A percentile compares a stretch with the other conserved stretches of the same genome.
phyloP scores from a whole-genome alignment of 2,797 vertebrate species.

The Pangasius djambal region DNA sequence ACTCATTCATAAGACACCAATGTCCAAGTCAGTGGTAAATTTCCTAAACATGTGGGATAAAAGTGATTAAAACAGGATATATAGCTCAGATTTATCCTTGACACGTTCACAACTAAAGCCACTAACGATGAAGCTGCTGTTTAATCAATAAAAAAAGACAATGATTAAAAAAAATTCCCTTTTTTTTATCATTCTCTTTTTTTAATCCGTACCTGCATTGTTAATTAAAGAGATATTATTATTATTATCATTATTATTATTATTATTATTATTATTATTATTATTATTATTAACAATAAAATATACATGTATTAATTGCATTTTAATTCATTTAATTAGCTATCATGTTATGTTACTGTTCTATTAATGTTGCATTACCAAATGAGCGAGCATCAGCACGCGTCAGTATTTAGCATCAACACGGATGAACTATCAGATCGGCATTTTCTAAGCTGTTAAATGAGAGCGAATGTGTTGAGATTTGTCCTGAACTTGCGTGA shows the following conservation, averaged over 20 bases:
- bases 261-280: constrained; percentile 77
- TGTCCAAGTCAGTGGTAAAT: constrained; percentile 58
- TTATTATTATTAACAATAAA: constrained; percentile 80
- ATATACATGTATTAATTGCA: constrained; percentile 67
- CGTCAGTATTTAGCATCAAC: neutral
- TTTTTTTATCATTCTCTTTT: constrained; percentile 44
- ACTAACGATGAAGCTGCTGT: constrained; percentile 65
- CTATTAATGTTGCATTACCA: neutral
- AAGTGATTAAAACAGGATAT: constrained; percentile 64
- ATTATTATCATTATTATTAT: constrained; percentile 76
- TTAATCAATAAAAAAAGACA: constrained; percentile 37
- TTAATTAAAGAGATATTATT: constrained; percentile 60
- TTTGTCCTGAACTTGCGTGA: neutral
- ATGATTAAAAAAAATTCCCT: no score
- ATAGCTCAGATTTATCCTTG: constrained; percentile 76
- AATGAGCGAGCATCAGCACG: neutral
- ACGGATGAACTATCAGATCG: neutral
- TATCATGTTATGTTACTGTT: neutral
- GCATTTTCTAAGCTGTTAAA: neutral
- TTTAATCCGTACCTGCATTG: constrained; percentile 82
- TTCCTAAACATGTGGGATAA: constrained; percentile 62
- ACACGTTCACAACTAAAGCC: constrained; percentile 88
- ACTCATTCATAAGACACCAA: constrained; percentile 66
- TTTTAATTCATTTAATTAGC: constrained; percentile 37
- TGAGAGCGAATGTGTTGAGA: neutral